Evolutionary conservation across 2,888 invertebrate species (phyloP), one percentile per base, ranked within the genome.

Genomic region (Heteropelma amictum): DNA sequence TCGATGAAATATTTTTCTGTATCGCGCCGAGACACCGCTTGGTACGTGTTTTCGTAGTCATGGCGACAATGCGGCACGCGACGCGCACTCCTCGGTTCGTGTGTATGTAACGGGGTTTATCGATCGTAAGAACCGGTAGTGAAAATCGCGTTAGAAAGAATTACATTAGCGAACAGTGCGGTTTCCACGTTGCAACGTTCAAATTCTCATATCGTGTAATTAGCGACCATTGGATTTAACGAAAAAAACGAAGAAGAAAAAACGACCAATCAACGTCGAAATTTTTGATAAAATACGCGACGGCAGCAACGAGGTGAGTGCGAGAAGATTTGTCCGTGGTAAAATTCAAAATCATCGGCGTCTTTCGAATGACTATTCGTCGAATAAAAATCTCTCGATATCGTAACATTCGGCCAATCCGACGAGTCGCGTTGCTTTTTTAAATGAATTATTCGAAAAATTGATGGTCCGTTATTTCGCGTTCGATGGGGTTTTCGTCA

Each of bases 1-100:
- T 40, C 58, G 8, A 38, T 19, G 17, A 7, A 35, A 64, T 30
- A 53, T 58, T 64, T 47, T 35, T 28, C 61, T 35, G n/a, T n/a
- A 47, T 10, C 35, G 6, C 42, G 14, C 28, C 12, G 38, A 12
- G n/a, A 28, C 42, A 53, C 19, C 30, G 51, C 47, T 49, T 33
- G 72, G 68, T 21, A 65, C 68, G 64, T 40, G 60, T 61, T 72
- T 33, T 19, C 60, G 76, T 76, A 60, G 58, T 30, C 72, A 76
- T 76, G 60, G 72, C 45, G 68, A 72, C 63, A 53, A 45, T 45
- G 45, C 35, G n/a, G n/a, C 38, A 23, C 12, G 42, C 35, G 19
- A 45, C 17, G n/a, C 53, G 53, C 35, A 12, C 10, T 23, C 1
- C n/a, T 23, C n/a, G 17, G 21, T 12, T 8, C 19, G 17, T 12